Conservation (phyloP, 2,888 invertebrate species). For the Pyrgus malvae region DNA sequence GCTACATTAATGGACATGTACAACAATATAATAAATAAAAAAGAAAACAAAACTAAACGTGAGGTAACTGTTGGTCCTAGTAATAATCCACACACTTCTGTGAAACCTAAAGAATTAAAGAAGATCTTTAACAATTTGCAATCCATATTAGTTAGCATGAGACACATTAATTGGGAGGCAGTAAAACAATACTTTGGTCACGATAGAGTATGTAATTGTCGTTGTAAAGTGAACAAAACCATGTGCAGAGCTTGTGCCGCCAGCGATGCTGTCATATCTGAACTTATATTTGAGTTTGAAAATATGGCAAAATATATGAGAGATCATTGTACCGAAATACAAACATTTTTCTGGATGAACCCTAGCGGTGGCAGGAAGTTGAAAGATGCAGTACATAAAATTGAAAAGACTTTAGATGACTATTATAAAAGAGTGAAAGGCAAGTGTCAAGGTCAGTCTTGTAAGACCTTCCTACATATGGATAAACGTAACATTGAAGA, state of each 20-base stretch:
- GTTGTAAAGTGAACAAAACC: conserved; percentile 52
- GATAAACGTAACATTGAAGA: conserved; percentile 47
- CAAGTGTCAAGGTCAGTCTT: conserved; percentile 58
- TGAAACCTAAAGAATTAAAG: neutral
- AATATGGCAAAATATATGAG: conserved; percentile 59
- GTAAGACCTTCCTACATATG: conserved; percentile 51
- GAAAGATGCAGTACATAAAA: conserved; percentile 53
- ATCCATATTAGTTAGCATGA: conserved; percentile 26
- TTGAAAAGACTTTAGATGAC: conserved; percentile 54
- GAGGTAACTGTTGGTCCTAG: neutral
- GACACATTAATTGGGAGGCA: conserved; percentile 47
- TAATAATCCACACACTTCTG: neutral
- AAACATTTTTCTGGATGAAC: conserved; percentile 66
- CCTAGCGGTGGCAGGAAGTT: conserved; percentile 61
- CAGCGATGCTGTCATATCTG: conserved; percentile 59
- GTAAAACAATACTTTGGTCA: conserved; percentile 54
- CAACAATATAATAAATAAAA: conserved; percentile 37
- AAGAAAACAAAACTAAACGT: conserved; percentile 27
- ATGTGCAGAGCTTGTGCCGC: conserved; percentile 66
- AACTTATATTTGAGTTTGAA: conserved; percentile 63
- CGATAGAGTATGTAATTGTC: conserved; percentile 58
- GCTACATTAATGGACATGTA: conserved; percentile 43
- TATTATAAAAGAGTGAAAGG: conserved; percentile 64
- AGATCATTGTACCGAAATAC: conserved; percentile 68
- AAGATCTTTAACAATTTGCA: neutral